Percentiles rank a stretch among this genome's conserved stretches.
phyloP scores from a whole-genome alignment of 2,888 invertebrate species.

The Zelleria hepariella region DNA sequence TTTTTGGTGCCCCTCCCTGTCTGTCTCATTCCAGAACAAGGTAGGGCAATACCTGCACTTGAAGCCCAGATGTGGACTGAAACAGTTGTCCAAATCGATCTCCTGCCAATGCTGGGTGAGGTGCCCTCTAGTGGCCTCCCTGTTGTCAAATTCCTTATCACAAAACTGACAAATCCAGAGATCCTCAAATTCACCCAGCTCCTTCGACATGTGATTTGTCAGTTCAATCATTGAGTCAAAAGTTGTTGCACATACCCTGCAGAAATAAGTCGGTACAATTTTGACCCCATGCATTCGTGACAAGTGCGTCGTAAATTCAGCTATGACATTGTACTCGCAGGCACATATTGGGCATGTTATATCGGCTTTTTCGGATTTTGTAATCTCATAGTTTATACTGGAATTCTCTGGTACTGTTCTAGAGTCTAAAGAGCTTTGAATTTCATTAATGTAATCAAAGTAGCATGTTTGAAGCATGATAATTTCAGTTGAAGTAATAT shows the following conservation, averaged over 20 bases:
- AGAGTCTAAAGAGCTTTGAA: conserved; percentile 33
- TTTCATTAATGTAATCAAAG: conserved; percentile 43
- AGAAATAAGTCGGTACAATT: conserved; percentile 40
- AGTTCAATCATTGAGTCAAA: conserved; percentile 48
- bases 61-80: conserved; percentile 62
- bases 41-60: conserved; percentile 62
- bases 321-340: conserved; percentile 27
- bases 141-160: conserved; percentile 55
- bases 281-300: conserved; percentile 50
- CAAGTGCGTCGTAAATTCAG: conserved; percentile 41
- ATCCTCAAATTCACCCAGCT: conserved; percentile 52
- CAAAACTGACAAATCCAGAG: conserved; percentile 68
- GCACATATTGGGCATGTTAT: conserved; percentile 46
- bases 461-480: conserved; percentile 55
- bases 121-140: conserved; percentile 43
- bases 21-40: conserved; percentile 65
- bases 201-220: conserved; percentile 36
- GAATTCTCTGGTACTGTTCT: conserved; percentile 39
- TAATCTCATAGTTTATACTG: conserved; percentile 35
- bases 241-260: conserved; percentile 49
- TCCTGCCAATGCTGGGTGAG: conserved; percentile 45
- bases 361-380: conserved; percentile 26
- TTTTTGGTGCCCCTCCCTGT: conserved; percentile 57
- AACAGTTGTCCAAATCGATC: conserved; percentile 54
- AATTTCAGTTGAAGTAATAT: conserved; percentile 56